Evolutionary conservation across 1,140 invertebrate species (phyloP).

Genomic region (Drosophila jambulina): DNA sequence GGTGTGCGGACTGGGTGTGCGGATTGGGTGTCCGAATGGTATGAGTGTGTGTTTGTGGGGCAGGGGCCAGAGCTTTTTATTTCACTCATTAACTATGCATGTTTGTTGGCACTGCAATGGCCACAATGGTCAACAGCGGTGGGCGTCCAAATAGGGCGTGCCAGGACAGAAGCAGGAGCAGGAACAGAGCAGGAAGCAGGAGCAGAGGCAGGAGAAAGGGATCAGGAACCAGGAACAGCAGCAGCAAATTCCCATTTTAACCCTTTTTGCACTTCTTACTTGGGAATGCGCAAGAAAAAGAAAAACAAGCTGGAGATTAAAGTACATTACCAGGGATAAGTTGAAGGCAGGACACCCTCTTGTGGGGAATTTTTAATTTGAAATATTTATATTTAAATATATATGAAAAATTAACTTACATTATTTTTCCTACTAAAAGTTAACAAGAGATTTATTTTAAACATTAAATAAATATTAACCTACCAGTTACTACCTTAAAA

Average conservation of each 20-base stretch:
- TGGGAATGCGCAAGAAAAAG: constrained; percentile 43
- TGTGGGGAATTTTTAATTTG: not conserved
- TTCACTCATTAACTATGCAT: constrained; percentile 81
- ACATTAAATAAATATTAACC: not conserved
- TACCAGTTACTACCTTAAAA: not conserved
- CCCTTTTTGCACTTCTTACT: constrained; percentile 60
- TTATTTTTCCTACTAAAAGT: too few species aligned
- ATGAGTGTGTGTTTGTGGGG: constrained; percentile 14
- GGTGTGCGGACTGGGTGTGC: constrained; percentile 34
- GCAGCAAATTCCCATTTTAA: constrained; percentile 50
- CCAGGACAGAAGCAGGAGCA: constrained; percentile 12
- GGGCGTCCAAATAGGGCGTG: constrained; percentile 27
- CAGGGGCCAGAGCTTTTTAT: constrained; percentile 68
- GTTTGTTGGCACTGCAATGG: constrained; percentile 75
- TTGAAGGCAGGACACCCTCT: constrained; percentile 17
- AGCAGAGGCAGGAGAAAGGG: not conserved
- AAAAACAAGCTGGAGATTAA: constrained; percentile 33
- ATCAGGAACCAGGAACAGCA: constrained; percentile 16
- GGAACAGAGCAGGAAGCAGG: not conserved
- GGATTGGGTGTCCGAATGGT: constrained; percentile 24
- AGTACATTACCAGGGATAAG: not conserved
- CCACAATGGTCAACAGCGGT: constrained; percentile 73
- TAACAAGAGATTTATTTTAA: too few species aligned
- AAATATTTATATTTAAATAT: not conserved
- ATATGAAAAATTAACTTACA: too few species aligned